phyloP scores from a whole-genome alignment of 1,140 invertebrate species.

The Spodoptera frugiperda region DNA sequence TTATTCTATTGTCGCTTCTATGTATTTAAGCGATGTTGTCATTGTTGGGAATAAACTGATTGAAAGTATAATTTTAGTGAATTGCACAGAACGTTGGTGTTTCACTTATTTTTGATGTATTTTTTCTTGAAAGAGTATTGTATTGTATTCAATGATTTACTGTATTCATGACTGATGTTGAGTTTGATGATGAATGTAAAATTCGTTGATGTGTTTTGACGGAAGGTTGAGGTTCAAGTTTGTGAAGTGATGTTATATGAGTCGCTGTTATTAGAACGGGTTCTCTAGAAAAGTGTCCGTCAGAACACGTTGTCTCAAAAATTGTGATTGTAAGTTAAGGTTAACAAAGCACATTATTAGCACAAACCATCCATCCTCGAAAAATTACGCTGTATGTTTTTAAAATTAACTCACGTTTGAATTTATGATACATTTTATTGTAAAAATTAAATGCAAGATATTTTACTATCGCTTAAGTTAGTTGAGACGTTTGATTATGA shows the following conservation, averaged over 20 bases:
- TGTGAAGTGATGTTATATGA: conserved; percentile 44
- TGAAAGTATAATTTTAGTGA: conserved; percentile 75
- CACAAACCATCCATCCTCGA: conserved; percentile 85
- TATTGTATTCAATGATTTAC: conserved; percentile 79
- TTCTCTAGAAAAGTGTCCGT: conserved; percentile 49
- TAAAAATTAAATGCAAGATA: conserved; percentile 77
- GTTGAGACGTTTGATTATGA: conserved; percentile 83
- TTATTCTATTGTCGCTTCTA: conserved; percentile 79
- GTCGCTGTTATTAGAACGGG: conserved; percentile 22
- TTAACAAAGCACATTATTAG: conserved; percentile 81
- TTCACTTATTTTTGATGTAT: conserved; percentile 86
- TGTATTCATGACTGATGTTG: conserved; percentile 81
- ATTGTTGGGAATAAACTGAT: conserved; percentile 75
- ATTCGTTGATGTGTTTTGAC: conserved; percentile 59
- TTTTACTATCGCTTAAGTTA: conserved; percentile 85
- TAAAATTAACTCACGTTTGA: conserved; percentile 83
- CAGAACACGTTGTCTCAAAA: conserved; percentile 67
- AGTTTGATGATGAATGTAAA: conserved; percentile 61
- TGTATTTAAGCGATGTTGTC: conserved; percentile 73
- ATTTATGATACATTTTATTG: conserved; percentile 86
- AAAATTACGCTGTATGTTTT: conserved; percentile 82
- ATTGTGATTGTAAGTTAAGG: conserved; percentile 82
- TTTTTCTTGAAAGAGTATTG: conserved; percentile 76
- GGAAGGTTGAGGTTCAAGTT: conserved; percentile 26
- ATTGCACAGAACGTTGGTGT: conserved; percentile 85